Evolutionary conservation across 2,113 vertebrate species (phyloP).

Genomic region (Xenopus borealis): DNA sequence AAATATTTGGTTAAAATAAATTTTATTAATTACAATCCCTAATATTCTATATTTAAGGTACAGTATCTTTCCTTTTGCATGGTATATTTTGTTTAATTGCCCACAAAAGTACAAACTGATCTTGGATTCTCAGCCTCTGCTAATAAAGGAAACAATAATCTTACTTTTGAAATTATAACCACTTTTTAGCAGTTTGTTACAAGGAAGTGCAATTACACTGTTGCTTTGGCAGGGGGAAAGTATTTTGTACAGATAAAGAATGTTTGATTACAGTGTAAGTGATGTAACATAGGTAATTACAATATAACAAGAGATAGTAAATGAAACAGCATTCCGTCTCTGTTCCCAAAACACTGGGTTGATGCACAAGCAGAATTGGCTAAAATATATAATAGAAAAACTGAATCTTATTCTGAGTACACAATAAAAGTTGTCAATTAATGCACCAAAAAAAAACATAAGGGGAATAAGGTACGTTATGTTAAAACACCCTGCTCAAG

Average conservation of each 20-base stretch:
- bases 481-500: too few relatives aligned
- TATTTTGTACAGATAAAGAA: slow-evolving; percentile 36
- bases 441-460: too few relatives aligned
- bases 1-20: too few relatives aligned
- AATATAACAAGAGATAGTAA: slow-evolving; percentile 38
- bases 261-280: slow-evolving; percentile 34
- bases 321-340: slow-evolving; percentile 22
- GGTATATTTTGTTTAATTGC: background rate
- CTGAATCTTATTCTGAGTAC: too few relatives aligned
- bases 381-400: background rate
- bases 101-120: background rate
- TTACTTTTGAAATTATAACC: slow-evolving; percentile 7
- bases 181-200: background rate
- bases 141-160: slow-evolving; percentile 9
- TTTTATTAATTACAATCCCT: too few relatives aligned
- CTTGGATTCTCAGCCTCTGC: background rate
- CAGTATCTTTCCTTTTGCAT: background rate
- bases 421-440: too few relatives aligned
- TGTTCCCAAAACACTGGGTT: slow-evolving; percentile 17
- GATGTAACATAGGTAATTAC: slow-evolving; percentile 39
- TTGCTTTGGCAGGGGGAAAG: slow-evolving; percentile 28
- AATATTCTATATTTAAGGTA: too few relatives aligned
- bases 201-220: slow-evolving; percentile 24
- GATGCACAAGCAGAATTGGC: background rate
- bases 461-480: too few relatives aligned